Evolutionary conservation across 2,888 invertebrate species (phyloP).

Genomic region (Boloria euphrosyne): DNA sequence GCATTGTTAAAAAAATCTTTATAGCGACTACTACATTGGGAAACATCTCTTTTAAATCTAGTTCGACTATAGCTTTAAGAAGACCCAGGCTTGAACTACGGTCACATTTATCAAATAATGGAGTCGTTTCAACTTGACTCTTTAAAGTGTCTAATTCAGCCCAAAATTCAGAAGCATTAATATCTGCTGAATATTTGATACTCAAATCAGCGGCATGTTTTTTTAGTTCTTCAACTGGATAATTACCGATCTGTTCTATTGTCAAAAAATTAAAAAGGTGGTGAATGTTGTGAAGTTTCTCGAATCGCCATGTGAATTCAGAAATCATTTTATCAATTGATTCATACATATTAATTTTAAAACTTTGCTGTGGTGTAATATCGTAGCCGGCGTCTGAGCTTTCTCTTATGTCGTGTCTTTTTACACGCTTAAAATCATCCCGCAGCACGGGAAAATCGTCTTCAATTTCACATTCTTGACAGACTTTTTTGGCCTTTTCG

Average conservation of each 20-base stretch:
- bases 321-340: constrained; percentile 4
- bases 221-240: constrained; percentile 6
- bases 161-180: constrained; percentile 1
- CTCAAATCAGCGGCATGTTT: constrained; percentile 9
- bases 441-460: background rate
- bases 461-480: no score
- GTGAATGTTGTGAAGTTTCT: constrained; percentile 1
- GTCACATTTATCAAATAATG: no score
- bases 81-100: background rate
- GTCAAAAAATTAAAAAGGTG: background rate
- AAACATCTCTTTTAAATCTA: constrained; percentile 7
- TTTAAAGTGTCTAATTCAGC: constrained; percentile 1
- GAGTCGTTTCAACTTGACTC: constrained; percentile 1
- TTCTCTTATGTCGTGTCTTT: background rate
- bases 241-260: background rate
- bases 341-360: background rate
- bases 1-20: constrained; percentile 10
- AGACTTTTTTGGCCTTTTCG: background rate
- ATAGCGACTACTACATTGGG: constrained; percentile 9
- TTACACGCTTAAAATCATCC: no score
- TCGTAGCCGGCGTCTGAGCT: background rate
- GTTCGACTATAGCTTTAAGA: constrained; percentile 11
- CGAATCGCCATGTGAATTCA: constrained; percentile 7
- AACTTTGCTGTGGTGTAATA: background rate
- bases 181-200: constrained; percentile 4